Base-by-base conservation (phyloP, 1,140 invertebrate genomes). In the Ectropis grisescens region DNA sequence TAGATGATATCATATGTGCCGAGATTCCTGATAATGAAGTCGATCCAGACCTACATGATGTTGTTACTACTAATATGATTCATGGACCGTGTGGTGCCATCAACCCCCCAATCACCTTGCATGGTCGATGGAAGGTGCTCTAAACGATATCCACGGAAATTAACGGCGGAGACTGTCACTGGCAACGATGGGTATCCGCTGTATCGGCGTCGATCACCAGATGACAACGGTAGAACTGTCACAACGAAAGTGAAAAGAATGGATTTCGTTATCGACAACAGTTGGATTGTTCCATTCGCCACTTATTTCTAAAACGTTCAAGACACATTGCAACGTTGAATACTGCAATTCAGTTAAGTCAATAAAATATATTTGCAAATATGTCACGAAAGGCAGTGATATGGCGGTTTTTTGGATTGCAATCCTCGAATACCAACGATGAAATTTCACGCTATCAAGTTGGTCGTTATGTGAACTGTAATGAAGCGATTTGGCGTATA, bases 191-290 rank as follows among this genome's bases (percentile, higher is more conserved):
- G 24, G 2, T 26, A 26, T 26, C 24, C 24, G 8, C 16, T 11
- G 10, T 47, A 47, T 11, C 16, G 35, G 2, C 27, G 38, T 14
- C 15, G 44, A 4, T 22, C 30, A 29, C 16, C 16, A 19, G 16
- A n/a, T n/a, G n/a, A n/a, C n/a, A n/a, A n/a, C n/a, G n/a, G n/a
- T n/a, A n/a, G n/a, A n/a, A n/a, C n/a, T n/a, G n/a, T n/a, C n/a
- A n/a, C n/a, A n/a, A n/a, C n/a, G n/a, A n/a, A n/a, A n/a, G n/a
- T n/a, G n/a, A n/a, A n/a, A n/a, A n/a, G n/a, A n/a, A n/a, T n/a
- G n/a, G n/a, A n/a, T n/a, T n/a, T n/a, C n/a, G n/a, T n/a, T n/a
- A n/a, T n/a, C n/a, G n/a, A n/a, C n/a, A n/a, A n/a, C n/a, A n/a
- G n/a, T n/a, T n/a, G n/a, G n/a, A n/a, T n/a, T n/a, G n/a, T n/a